Base-by-base conservation (phyloP, 2,888 invertebrate species). In the Drosophila seclusa region DNA sequence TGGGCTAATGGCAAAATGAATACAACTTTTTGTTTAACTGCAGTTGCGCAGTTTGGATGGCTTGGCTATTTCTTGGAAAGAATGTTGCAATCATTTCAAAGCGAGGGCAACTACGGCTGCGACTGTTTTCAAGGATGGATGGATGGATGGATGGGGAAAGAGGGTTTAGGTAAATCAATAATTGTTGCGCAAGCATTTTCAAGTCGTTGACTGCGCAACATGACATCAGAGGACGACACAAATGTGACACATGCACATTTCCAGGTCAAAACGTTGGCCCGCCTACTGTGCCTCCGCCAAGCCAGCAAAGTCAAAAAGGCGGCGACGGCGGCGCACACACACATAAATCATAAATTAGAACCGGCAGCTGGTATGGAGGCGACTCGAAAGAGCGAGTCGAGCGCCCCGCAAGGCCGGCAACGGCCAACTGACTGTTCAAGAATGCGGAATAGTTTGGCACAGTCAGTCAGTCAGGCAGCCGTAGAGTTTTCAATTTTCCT, bases 291-390 rank as follows among this genome's bases (percentile, higher is more conserved):
- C 70, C 60, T 49, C 48, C 16, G 45, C 13, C 24, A 45, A 45
- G 57, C 42, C 48, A 68, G 55, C 18, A 62, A 73, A 73, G 66
- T 29, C 68, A 68, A 60, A 55, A 64, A 49, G 38, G 27, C 54
- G 54, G 49, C 54, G 60, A 65, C 59, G 36, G 40, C 38, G 58
- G 58, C 49, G 49, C 29, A 38, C 67, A 54, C 58, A 50, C 18
- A 68, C 76, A 89, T 85, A 85, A 85, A 89, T 85, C 84, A 89
- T 85, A 85, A 83, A 89, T 89, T 87, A 76, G 76, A 78, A 73
- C 64, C 89, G 69, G 76, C 87, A 89, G 89, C 84, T 76, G 87
- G 60, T 73, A 64, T 68, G 54, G 63, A 73, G 73, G 62, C 64
- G 53, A 71, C 60, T 68, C 68, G 50, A 68, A 61, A 38, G 7